Percentiles rank a stretch among this genome's conserved stretches.
Evolutionary conservation across 2,113 vertebrate genomes (phyloP).

Genomic region (Phocoena sinus): DNA sequence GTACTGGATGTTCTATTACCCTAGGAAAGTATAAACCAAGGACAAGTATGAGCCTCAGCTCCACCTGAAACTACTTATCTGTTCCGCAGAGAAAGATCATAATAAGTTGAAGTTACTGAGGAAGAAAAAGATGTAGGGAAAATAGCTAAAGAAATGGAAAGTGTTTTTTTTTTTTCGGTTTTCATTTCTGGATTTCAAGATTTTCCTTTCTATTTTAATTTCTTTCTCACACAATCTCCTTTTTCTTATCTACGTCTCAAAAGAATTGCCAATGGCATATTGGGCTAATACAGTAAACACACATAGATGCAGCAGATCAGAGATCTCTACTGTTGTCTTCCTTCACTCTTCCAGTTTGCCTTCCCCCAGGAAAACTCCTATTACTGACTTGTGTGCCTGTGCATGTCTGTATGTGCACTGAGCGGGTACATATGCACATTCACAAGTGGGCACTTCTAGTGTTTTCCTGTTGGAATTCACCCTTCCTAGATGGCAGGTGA

Average conservation of each 20-base stretch:
- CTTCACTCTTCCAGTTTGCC: neutral
- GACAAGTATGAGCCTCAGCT: neutral
- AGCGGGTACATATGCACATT: accelerated
- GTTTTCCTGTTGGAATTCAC: neutral
- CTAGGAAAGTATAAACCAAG: neutral
- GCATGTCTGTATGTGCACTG: accelerated
- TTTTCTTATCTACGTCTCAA: neutral
- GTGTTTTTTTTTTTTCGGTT: neutral
- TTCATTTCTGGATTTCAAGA: neutral
- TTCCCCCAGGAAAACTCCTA: no score
- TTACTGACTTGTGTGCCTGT: neutral
- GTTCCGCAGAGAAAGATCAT: neutral
- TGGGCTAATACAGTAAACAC: neutral
- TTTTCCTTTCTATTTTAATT: neutral
- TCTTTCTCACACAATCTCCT: neutral
- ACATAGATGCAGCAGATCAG: neutral
- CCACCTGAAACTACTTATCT: neutral
- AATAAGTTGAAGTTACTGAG: neutral
- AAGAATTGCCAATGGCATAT: neutral
- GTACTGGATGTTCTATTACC: neutral
- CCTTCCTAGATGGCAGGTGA: neutral
- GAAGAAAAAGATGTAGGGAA: neutral
- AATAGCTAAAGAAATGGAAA: neutral
- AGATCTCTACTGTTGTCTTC: neutral
- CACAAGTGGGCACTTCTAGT: neutral